A percentile compares a stretch with the other conserved stretches of the same genome.
These are phyloP conservation scores for Maniola jurtina DNA, from an alignment of 1,140 invertebrate species.

Conservation along the genomic window DNA sequence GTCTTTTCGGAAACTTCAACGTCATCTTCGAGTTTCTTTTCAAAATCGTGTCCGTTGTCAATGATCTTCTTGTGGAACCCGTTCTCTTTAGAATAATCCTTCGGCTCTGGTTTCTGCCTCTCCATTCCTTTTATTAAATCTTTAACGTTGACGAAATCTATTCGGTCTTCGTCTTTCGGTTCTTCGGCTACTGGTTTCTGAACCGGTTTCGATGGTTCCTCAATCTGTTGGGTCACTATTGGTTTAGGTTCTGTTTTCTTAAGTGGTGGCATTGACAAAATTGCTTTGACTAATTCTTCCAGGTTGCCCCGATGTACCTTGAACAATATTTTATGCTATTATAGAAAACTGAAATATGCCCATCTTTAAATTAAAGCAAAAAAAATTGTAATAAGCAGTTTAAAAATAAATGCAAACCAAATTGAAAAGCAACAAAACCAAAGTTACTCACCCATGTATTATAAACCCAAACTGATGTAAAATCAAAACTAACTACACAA, in stretches of 20 bases:
- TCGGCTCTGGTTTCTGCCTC: slow-evolving; percentile 53
- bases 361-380: slow-evolving; percentile 1
- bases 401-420: slow-evolving; percentile 22
- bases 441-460: background rate
- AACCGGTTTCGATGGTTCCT: slow-evolving; percentile 49
- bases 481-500: slow-evolving; percentile 36
- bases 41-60: slow-evolving; percentile 61
- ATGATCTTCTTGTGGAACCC: slow-evolving; percentile 66
- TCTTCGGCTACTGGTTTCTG: slow-evolving; percentile 48
- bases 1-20: slow-evolving; percentile 33
- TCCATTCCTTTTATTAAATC: slow-evolving; percentile 77
- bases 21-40: slow-evolving; percentile 30
- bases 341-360: background rate
- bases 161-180: slow-evolving; percentile 62
- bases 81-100: slow-evolving; percentile 61
- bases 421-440: slow-evolving; percentile 13
- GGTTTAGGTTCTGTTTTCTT: slow-evolving; percentile 59
- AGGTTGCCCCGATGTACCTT: slow-evolving; percentile 71
- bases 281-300: slow-evolving; percentile 63
- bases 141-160: slow-evolving; percentile 77
- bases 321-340: slow-evolving; percentile 18
- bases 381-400: slow-evolving; percentile 22
- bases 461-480: background rate
- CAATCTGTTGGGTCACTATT: slow-evolving; percentile 45
- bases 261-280: slow-evolving; percentile 64